Conservation (phyloP, 2,888 invertebrate species). For the Lasius platythorax region DNA sequence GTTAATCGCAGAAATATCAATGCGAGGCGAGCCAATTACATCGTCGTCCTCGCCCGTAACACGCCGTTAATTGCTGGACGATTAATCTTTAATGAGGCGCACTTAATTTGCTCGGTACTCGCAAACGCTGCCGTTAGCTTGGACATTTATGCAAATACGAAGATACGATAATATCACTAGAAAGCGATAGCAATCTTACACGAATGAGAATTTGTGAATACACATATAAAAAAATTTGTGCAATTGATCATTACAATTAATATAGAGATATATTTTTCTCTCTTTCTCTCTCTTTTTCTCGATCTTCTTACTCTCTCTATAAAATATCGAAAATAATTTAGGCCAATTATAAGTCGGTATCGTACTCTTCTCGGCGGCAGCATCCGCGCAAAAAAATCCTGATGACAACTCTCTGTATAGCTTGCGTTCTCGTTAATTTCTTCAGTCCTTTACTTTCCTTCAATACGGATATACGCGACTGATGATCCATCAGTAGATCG, state of each 20-base stretch:
- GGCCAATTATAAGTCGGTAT: not conserved
- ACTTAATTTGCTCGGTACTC: constrained; percentile 6
- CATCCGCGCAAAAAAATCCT: not conserved
- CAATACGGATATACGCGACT: constrained; percentile 18
- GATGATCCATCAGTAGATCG: not conserved
- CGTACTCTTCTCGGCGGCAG: not conserved
- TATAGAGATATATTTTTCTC: too few species aligned
- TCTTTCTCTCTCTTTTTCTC: too few species aligned
- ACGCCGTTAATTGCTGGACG: constrained; percentile 25
- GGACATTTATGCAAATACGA: not conserved
- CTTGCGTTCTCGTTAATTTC: constrained; percentile 42
- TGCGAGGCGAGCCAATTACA: constrained; percentile 28
- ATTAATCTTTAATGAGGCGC: constrained; percentile 30
- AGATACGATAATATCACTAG: not conserved
- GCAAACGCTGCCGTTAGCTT: not conserved
- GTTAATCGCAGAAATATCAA: constrained; percentile 29
- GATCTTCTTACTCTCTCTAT: not conserved
- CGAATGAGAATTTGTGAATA: not conserved
- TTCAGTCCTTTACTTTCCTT: not conserved
- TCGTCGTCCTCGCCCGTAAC: not conserved
- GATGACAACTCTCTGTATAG: constrained; percentile 38
- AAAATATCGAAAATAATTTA: not conserved
- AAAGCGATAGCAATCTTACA: not conserved
- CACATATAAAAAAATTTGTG: not conserved
- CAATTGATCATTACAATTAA: not conserved